phyloP scores from a whole-genome alignment of 2,888 invertebrate genomes.

The Heliothis peltigera region DNA sequence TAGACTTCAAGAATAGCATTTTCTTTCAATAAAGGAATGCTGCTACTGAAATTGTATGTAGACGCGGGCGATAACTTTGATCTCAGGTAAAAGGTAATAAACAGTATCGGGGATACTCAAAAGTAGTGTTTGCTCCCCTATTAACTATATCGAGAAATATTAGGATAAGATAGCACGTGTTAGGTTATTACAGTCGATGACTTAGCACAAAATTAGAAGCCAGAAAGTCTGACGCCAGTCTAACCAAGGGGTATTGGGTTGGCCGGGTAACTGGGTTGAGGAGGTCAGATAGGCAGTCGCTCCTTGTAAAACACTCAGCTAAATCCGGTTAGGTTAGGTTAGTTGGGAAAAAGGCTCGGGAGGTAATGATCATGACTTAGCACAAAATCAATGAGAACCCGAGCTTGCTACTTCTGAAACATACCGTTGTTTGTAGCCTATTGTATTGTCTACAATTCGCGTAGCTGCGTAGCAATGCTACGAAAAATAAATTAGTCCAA shows the following conservation, averaged over 20 bases:
- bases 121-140: not conserved
- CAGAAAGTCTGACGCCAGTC: too few relatives aligned
- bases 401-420: not conserved
- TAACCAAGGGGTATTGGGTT: too few relatives aligned
- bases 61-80: not conserved
- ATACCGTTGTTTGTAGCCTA: too few relatives aligned
- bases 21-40: not conserved
- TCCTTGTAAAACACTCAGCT: too few relatives aligned
- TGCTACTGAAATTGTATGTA: slow-evolving; percentile 8
- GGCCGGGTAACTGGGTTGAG: too few relatives aligned
- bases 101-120: not conserved
- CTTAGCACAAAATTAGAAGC: not conserved
- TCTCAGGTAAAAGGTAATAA: not conserved
- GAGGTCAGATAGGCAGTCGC: too few relatives aligned
- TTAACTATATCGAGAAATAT: slow-evolving; percentile 4
- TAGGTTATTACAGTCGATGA: slow-evolving; percentile 1
- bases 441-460: not conserved
- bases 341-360: too few relatives aligned
- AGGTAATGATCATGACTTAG: too few relatives aligned
- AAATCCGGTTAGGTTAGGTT: too few relatives aligned
- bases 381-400: not conserved
- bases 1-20: not conserved
- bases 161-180: slow-evolving; percentile 4
- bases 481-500: slow-evolving; percentile 25
- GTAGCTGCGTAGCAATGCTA: slow-evolving; percentile 56